Evolutionary conservation across 92 coral and sea anemone genomes (phyloP).

Genomic region (Bergia sp.): DNA sequence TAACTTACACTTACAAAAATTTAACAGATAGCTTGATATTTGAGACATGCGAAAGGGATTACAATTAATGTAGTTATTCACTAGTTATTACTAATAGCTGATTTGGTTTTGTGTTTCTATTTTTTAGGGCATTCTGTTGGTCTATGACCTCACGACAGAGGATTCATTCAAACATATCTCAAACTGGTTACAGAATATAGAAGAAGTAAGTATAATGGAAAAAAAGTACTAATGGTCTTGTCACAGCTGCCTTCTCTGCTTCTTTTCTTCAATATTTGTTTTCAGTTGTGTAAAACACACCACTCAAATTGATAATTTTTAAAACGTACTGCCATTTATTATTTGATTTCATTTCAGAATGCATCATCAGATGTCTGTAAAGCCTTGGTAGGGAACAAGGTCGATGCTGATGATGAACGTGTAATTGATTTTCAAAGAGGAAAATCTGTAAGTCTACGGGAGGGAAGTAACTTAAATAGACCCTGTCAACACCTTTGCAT

Average conservation of each 20-base stretch:
- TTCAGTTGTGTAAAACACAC: background rate
- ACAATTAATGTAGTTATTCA: too few relatives aligned
- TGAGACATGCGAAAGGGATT: too few relatives aligned
- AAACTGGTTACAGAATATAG: slow-evolving; percentile 97
- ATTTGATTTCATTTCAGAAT: slow-evolving; percentile 60
- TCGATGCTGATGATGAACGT: slow-evolving; percentile 87
- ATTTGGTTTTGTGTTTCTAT: background rate
- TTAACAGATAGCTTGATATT: too few relatives aligned
- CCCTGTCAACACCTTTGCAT: too few relatives aligned
- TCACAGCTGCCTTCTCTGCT: background rate
- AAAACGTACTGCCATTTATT: background rate
- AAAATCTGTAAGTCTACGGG: slow-evolving; percentile 61
- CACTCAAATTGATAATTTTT: too few relatives aligned
- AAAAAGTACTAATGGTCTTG: background rate
- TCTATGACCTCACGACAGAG: slow-evolving; percentile 91
- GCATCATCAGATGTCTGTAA: slow-evolving; percentile 93
- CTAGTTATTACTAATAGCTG: background rate
- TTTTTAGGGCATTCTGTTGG: slow-evolving; percentile 91
- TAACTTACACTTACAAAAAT: too few relatives aligned
- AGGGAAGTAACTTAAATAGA: too few relatives aligned
- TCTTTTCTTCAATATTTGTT: background rate
- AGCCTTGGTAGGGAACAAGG: slow-evolving; percentile 93
- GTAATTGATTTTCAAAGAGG: slow-evolving; percentile 70
- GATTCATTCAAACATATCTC: slow-evolving; percentile 95
- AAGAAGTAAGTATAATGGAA: slow-evolving; percentile 69